These are phyloP conservation scores for Drosophila sucinea DNA, from an alignment of 1,140 invertebrate genomes.

Conservation along the genomic window DNA sequence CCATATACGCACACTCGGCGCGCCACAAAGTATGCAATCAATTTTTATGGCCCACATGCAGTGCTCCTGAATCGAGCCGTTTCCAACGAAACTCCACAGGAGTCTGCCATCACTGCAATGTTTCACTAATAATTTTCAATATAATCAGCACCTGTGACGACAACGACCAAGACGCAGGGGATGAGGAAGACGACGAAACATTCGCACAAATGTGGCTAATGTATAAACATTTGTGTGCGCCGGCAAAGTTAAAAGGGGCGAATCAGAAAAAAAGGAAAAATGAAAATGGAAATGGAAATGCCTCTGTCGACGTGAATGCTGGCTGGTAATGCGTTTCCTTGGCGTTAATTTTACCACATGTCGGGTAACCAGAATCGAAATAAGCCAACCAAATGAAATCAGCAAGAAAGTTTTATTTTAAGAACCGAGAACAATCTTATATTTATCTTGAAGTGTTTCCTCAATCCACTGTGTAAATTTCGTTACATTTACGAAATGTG, in stretches of 20 bases:
- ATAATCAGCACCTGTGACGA: constrained; percentile 76
- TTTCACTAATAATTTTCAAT: constrained; percentile 78
- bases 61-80: constrained; percentile 23
- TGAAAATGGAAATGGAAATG: constrained; percentile 61
- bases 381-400: constrained; percentile 1
- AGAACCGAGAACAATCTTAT: too few species aligned
- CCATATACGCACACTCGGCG: constrained; percentile 45
- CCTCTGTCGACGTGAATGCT: constrained; percentile 16
- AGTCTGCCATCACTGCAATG: constrained; percentile 54
- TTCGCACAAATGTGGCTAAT: constrained; percentile 76
- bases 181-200: constrained; percentile 24
- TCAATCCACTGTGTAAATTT: constrained; percentile 18
- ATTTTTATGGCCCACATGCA: constrained; percentile 73
- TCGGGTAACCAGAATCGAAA: constrained; percentile 23
- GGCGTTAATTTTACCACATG: constrained; percentile 68
- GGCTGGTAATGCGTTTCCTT: constrained; percentile 51
- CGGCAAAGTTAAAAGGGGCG: constrained; percentile 23
- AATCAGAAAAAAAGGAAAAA: background rate
- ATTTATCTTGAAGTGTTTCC: background rate
- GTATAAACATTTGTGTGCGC: constrained; percentile 71
- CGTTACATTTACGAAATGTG: constrained; percentile 2
- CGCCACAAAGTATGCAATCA: constrained; percentile 74
- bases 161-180: background rate
- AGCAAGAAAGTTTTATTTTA: background rate
- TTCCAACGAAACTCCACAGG: constrained; percentile 22